Evolutionary conservation across 2,888 invertebrate species (phyloP).

Genomic region (Dicroscelio sp.): DNA sequence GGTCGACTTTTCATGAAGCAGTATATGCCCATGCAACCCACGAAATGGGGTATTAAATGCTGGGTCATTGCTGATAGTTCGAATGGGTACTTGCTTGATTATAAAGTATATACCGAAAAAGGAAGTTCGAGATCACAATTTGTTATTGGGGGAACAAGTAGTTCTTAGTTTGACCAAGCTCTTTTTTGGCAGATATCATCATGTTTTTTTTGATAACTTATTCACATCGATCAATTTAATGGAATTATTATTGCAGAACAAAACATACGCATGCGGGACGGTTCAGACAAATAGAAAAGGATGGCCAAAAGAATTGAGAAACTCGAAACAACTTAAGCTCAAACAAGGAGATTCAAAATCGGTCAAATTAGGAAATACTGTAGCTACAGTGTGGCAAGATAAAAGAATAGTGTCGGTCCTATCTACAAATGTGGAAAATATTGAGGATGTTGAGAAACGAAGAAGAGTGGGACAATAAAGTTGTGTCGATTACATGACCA

Average conservation of each 20-base stretch:
- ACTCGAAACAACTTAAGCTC: not conserved
- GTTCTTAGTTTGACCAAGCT: not conserved
- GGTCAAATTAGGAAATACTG: not conserved
- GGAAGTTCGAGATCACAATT: not conserved
- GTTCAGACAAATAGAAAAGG: not conserved
- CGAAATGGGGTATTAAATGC: slow-evolving; percentile 21
- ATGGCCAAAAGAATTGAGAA: not conserved
- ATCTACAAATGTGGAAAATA: not conserved
- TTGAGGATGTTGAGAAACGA: not conserved
- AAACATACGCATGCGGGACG: not conserved
- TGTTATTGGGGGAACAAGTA: not conserved
- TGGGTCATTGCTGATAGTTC: not conserved
- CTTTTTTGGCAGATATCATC: not conserved
- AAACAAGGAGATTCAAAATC: not conserved
- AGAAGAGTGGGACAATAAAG: not conserved
- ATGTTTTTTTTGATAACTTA: not conserved
- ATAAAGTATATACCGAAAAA: not conserved
- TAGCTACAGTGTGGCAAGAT: not conserved
- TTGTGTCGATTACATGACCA: not conserved
- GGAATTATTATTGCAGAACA: not conserved
- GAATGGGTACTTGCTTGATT: not conserved
- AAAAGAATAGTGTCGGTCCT: not conserved
- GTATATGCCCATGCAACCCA: slow-evolving; percentile 1
- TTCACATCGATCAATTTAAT: not conserved
- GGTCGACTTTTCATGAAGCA: slow-evolving; percentile 25